phyloP scores from a whole-genome alignment of 1,140 invertebrate genomes.

The Meloidogyne hapla region DNA sequence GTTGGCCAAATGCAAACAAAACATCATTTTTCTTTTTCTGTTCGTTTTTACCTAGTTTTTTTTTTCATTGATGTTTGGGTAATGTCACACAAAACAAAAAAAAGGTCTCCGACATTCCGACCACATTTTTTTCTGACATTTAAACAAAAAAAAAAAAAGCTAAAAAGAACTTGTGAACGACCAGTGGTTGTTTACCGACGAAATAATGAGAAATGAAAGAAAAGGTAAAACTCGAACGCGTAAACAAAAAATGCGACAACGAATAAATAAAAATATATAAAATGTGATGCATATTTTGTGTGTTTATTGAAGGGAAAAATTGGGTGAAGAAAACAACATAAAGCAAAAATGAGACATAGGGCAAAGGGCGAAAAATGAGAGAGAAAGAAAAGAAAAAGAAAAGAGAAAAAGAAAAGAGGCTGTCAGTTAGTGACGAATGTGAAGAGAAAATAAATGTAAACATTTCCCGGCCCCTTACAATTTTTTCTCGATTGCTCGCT shows the following conservation, averaged over 20 bases:
- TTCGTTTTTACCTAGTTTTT: not conserved
- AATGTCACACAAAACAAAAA: not conserved
- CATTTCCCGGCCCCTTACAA: not conserved
- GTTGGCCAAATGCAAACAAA: constrained; percentile 2
- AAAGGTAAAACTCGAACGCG: not conserved
- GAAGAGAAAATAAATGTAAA: not conserved
- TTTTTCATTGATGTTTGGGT: not conserved
- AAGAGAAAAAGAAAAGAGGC: not conserved
- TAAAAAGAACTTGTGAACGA: not conserved
- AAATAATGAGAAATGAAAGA: not conserved
- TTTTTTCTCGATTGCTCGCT: not conserved
- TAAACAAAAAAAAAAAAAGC: not conserved
- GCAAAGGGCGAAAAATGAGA: not conserved
- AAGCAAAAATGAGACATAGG: not conserved
- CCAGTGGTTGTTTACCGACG: not conserved
- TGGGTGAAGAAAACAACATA: not conserved
- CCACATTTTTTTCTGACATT: not conserved
- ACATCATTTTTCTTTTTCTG: not conserved
- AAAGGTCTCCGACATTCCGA: not conserved
- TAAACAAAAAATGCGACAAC: not conserved
- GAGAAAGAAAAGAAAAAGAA: not conserved
- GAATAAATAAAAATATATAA: not conserved
- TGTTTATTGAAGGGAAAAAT: not conserved
- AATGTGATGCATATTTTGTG: not conserved
- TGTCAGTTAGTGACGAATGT: not conserved